These are phyloP conservation scores for Enteromius argenteus DNA, from an alignment of 2,797 vertebrate genomes.

Conservation along the genomic window DNA sequence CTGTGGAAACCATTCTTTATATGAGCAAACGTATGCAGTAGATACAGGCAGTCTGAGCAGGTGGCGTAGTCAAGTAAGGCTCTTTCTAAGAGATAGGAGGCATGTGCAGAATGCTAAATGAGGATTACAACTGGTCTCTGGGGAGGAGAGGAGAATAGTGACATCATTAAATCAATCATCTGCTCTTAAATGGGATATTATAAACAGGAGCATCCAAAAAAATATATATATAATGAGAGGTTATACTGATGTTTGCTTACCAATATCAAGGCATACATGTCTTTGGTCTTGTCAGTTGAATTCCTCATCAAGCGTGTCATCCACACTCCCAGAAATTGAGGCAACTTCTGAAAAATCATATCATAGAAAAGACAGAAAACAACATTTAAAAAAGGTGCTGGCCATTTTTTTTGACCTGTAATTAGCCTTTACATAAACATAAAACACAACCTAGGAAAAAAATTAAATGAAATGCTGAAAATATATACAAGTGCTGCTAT, in stretches of 20 bases:
- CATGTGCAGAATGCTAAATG: constrained; percentile 52
- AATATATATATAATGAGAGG: background rate
- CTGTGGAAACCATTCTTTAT: constrained; percentile 3
- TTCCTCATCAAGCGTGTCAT: constrained; percentile 77
- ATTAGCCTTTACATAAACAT: background rate
- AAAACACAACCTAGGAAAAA: background rate
- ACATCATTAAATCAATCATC: constrained; percentile 15
- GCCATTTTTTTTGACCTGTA: background rate
- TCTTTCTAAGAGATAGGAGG: constrained; percentile 45
- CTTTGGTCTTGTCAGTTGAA: constrained; percentile 73
- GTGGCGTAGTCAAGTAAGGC: constrained; percentile 53
- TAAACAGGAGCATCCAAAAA: background rate
- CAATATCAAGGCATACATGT: constrained; percentile 43
- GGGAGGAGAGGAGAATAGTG: background rate
- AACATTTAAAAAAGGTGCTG: too few relatives aligned
- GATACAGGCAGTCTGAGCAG: constrained; percentile 47
- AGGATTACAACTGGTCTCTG: constrained; percentile 60
- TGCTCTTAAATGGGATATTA: background rate
- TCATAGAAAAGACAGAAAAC: background rate
- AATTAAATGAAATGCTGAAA: background rate
- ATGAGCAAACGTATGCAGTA: constrained; percentile 11
- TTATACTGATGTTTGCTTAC: constrained; percentile 42
- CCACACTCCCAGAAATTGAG: constrained; percentile 83
- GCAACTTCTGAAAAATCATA: constrained; percentile 74
- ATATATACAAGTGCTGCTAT: too few relatives aligned